A percentile compares a stretch with the other conserved stretches of the same genome.
Evolutionary conservation across 1,140 invertebrate genomes (phyloP).

Genomic region (Periplaneta americana): DNA sequence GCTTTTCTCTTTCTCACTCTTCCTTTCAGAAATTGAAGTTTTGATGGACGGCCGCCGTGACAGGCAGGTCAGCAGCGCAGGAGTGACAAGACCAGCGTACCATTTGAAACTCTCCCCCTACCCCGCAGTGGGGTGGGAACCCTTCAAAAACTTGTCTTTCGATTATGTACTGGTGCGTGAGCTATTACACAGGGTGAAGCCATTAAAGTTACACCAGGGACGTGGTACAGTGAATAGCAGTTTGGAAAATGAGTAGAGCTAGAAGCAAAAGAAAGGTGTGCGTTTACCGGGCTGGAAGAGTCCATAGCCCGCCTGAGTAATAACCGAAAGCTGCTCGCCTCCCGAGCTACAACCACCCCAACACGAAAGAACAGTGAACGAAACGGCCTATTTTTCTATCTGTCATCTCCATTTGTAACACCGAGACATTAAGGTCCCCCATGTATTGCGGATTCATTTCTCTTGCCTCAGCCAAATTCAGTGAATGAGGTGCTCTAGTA

Average conservation of each 20-base stretch:
- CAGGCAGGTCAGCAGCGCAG: background rate
- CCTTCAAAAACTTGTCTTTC: background rate
- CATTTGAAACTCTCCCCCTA: background rate
- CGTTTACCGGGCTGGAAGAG: background rate
- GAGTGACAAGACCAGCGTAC: background rate
- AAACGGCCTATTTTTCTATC: too few relatives aligned
- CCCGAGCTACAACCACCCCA: too few relatives aligned
- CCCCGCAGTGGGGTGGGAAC: background rate
- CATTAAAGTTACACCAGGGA: background rate
- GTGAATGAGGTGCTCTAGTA: too few relatives aligned
- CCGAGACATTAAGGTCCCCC: too few relatives aligned
- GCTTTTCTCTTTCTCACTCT: constrained; percentile 6
- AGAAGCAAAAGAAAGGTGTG: background rate
- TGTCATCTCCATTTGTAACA: too few relatives aligned
- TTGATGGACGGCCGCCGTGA: constrained; percentile 17
- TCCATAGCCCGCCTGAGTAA: background rate
- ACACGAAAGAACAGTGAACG: too few relatives aligned
- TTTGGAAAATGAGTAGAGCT: too few relatives aligned
- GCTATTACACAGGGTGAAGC: background rate
- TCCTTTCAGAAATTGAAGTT: constrained; percentile 15
- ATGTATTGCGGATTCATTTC: too few relatives aligned
- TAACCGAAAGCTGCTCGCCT: background rate
- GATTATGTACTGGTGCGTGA: background rate
- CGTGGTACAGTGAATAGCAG: background rate
- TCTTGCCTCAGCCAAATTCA: too few relatives aligned